phyloP scores from a whole-genome alignment of 2,888 invertebrate genomes.

The Slavum lentiscoides region DNA sequence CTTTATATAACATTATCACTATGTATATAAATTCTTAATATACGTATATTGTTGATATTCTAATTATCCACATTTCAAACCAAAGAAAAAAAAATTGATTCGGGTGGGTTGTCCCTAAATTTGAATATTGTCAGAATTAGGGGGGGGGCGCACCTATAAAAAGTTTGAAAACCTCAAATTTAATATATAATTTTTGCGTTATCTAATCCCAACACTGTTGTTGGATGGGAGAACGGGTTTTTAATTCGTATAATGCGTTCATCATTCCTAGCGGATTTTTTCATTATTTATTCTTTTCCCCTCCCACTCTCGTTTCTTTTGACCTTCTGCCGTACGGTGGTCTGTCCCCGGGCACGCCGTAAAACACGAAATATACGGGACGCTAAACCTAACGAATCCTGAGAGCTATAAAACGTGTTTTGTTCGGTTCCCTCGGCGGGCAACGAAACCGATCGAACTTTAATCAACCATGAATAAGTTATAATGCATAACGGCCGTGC shows the following conservation, averaged over 20 bases:
- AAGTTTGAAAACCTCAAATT: too few relatives aligned
- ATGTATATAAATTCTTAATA: too few relatives aligned
- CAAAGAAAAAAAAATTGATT: too few relatives aligned
- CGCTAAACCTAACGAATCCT: conserved; percentile 38
- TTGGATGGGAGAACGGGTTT: neutral
- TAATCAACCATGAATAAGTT: conserved; percentile 53
- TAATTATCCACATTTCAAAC: too few relatives aligned
- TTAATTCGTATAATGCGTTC: conserved; percentile 2
- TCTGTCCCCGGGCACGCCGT: neutral
- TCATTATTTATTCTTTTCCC: neutral
- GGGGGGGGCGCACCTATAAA: too few relatives aligned
- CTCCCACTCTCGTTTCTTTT: too few relatives aligned
- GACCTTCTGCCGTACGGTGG: neutral
- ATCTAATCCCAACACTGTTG: too few relatives aligned
- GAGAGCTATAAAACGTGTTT: conserved; percentile 16
- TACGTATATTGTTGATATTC: too few relatives aligned
- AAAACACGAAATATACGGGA: neutral
- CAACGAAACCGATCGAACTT: conserved; percentile 43
- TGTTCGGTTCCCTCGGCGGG: conserved; percentile 18
- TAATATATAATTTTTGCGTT: too few relatives aligned
- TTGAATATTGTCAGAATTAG: too few relatives aligned
- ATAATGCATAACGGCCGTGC: conserved; percentile 11
- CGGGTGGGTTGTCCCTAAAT: too few relatives aligned
- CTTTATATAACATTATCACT: too few relatives aligned
- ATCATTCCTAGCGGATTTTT: neutral